Conservation (phyloP, 1,140 invertebrate genomes). For the Akabosia matsudoensis region DNA sequence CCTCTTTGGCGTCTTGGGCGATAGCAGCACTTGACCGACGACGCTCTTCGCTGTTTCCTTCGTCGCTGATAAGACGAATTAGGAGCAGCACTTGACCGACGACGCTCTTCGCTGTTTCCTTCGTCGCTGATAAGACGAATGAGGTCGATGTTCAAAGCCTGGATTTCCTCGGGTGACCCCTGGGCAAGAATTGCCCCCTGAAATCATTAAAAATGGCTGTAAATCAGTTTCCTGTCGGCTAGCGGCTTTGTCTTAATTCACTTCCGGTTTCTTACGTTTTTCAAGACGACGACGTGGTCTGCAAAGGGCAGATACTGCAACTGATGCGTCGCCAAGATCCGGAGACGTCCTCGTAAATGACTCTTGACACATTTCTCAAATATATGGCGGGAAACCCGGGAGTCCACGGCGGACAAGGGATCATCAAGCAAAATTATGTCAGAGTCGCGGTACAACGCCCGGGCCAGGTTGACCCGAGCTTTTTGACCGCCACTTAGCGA, state of each 20-base stretch:
- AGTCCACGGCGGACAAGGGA: slow-evolving; percentile 17
- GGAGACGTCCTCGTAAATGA: slow-evolving; percentile 31
- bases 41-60: slow-evolving; percentile 35
- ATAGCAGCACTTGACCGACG: neutral
- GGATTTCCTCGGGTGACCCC: slow-evolving; percentile 59
- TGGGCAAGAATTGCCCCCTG: slow-evolving; percentile 54
- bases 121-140: too few relatives aligned
- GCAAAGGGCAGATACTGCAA: slow-evolving; percentile 73
- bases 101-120: slow-evolving; percentile 56
- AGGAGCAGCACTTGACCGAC: too few relatives aligned
- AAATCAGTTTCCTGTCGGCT: neutral
- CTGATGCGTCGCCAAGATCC: slow-evolving; percentile 80
- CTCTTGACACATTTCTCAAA: slow-evolving; percentile 21
- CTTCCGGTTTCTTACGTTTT: slow-evolving; percentile 55
- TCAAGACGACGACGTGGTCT: slow-evolving; percentile 70
- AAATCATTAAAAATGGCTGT: neutral
- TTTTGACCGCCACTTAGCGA: slow-evolving; percentile 30
- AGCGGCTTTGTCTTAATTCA: neutral
- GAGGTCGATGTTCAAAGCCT: slow-evolving; percentile 61
- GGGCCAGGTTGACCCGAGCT: slow-evolving; percentile 1
- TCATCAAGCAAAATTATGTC: slow-evolving; percentile 20
- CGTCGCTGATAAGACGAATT: too few relatives aligned
- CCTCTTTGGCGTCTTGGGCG: neutral
- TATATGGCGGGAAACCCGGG: slow-evolving; percentile 9
- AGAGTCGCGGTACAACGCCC: slow-evolving; percentile 8